A percentile compares a stretch with the other conserved stretches of the same genome.
Evolutionary conservation across 1,140 invertebrate species (phyloP).

Genomic region (Drosophila setifemur): DNA sequence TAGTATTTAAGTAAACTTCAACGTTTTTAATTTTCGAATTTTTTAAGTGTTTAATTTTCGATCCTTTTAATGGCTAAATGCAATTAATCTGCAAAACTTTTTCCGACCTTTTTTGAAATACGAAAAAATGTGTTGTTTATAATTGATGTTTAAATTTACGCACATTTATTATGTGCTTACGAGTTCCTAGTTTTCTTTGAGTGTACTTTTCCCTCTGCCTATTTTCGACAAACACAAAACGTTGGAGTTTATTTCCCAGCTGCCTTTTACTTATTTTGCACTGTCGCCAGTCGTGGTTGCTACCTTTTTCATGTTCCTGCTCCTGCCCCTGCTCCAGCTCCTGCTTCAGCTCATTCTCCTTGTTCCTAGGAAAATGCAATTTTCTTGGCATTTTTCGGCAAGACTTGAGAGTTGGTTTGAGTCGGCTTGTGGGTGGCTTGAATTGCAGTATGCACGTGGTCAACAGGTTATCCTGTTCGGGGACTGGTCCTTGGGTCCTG

Average conservation of each 20-base stretch:
- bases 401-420: conserved; percentile 47
- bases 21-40: too few relatives aligned
- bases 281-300: conserved; percentile 53
- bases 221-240: conserved; percentile 59
- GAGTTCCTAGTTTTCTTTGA: too few relatives aligned
- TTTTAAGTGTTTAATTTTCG: too few relatives aligned
- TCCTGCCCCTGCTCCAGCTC: not conserved
- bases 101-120: too few relatives aligned
- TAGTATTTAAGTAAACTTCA: not conserved
- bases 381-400: conserved; percentile 79
- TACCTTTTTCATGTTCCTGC: conserved; percentile 65
- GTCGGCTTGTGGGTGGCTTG: conserved; percentile 33
- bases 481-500: conserved; percentile 35
- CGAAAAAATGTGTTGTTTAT: too few relatives aligned
- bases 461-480: conserved; percentile 76
- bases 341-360: conserved; percentile 3
- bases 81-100: too few relatives aligned
- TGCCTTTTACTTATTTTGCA: conserved; percentile 66
- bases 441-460: conserved; percentile 78
- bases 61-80: too few relatives aligned
- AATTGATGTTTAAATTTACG: too few relatives aligned
- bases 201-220: conserved; percentile 19
- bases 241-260: conserved; percentile 72
- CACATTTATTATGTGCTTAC: too few relatives aligned
- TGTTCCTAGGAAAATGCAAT: conserved; percentile 65